Percentiles rank a stretch among this genome's conserved stretches.
Conservation (phyloP, 2,113 vertebrate genomes). For the Brachyistius frenatus region DNA sequence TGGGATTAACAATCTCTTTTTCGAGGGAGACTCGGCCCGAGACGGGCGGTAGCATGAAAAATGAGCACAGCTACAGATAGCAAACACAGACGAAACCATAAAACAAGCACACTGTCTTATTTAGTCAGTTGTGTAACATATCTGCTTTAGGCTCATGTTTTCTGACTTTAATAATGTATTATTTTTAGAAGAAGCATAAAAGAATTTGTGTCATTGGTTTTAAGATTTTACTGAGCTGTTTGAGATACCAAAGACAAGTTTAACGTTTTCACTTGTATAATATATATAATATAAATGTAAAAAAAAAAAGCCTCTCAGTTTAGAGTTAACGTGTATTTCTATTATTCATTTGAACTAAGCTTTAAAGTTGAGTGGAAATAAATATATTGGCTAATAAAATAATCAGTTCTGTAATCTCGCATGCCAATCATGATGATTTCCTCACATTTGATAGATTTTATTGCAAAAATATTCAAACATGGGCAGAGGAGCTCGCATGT, state of each 20-base stretch:
- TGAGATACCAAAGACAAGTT: no score
- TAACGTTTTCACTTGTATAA: neutral
- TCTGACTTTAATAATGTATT: neutral
- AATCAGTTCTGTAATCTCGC: neutral
- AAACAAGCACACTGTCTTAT: no score
- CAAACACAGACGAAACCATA: no score
- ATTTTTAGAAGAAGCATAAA: neutral
- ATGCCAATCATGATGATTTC: neutral
- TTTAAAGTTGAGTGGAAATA: neutral
- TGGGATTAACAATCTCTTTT: no score
- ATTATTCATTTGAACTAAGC: neutral
- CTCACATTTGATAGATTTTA: neutral
- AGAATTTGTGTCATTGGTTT: neutral
- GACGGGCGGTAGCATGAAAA: no score
- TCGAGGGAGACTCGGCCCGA: no score
- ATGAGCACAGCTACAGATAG: no score
- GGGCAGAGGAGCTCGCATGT: neutral
- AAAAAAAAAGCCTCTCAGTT: neutral
- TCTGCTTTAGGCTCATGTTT: no score
- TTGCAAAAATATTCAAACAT: slow-evolving; percentile 20
- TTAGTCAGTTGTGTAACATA: no score
- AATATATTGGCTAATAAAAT: neutral
- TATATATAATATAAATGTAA: no score
- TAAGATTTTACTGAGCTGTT: no score
- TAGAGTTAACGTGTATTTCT: no score